phyloP scores from a whole-genome alignment of 2,113 vertebrate genomes.

The Neopipo cinnamomea region DNA sequence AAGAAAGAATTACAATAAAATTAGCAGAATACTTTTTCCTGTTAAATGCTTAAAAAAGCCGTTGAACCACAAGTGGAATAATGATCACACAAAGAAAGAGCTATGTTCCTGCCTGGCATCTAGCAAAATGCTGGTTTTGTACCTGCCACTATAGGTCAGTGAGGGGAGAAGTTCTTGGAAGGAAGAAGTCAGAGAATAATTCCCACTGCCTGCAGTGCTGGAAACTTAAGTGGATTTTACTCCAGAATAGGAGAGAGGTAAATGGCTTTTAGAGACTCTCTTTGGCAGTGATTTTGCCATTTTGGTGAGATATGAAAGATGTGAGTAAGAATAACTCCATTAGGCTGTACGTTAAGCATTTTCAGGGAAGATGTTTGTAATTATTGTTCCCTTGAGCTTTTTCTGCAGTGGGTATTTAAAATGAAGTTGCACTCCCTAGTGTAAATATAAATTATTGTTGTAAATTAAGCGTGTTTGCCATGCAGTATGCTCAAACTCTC shows the following conservation, averaged over 20 bases:
- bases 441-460: not conserved
- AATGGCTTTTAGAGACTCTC: not conserved
- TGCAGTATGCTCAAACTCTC: not conserved
- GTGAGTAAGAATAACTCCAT: not conserved
- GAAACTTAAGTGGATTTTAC: not conserved
- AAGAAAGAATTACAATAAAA: not conserved
- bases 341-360: not conserved
- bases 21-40: not conserved
- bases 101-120: not conserved
- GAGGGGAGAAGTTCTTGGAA: not conserved
- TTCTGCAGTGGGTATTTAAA: not conserved
- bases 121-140: not conserved
- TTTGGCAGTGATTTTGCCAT: not conserved
- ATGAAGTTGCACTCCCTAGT: not conserved
- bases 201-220: not conserved
- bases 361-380: not conserved
- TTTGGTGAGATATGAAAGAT: not conserved
- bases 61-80: not conserved
- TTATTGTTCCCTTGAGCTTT: not conserved
- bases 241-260: not conserved
- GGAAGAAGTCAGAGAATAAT: not conserved
- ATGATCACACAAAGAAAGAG: not conserved
- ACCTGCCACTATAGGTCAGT: not conserved
- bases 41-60: not conserved
- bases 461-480: not conserved